phyloP scores from a whole-genome alignment of 2,113 vertebrate species.

The Syngnathus floridae region DNA sequence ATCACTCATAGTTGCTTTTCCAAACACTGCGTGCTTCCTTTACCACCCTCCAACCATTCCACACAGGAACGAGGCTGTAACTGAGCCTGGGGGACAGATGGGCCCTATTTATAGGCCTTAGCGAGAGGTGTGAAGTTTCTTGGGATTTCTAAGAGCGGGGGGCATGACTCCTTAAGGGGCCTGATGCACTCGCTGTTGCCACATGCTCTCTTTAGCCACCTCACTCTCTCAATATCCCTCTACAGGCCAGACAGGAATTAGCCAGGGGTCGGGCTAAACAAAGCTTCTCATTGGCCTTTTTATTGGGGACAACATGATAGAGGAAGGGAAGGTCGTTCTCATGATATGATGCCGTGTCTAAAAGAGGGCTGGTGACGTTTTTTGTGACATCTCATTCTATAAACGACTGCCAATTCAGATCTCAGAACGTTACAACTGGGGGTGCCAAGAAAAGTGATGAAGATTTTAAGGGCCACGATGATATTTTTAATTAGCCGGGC shows the following conservation, averaged over 20 bases:
- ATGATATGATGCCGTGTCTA: constrained; percentile 11
- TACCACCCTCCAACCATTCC: constrained; percentile 46
- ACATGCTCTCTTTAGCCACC: constrained; percentile 27
- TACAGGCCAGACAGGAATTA: constrained; percentile 50
- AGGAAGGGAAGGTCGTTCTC: constrained; percentile 22
- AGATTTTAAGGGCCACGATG: background rate
- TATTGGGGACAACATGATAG: constrained; percentile 38
- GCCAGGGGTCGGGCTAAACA: constrained; percentile 59
- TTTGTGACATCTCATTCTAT: background rate
- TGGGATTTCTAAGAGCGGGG: constrained; percentile 65
- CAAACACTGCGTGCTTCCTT: constrained; percentile 43
- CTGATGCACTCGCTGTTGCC: constrained; percentile 47
- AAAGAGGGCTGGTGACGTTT: constrained; percentile 12
- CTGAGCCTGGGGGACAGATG: constrained; percentile 73
- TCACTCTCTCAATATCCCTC: constrained; percentile 37
- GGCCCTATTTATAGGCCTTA: constrained; percentile 69
- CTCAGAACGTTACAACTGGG: background rate
- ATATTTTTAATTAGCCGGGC: background rate
- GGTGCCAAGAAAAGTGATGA: background rate
- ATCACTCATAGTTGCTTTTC: constrained; percentile 8
- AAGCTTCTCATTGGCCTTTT: constrained; percentile 53
- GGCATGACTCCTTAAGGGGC: constrained; percentile 69
- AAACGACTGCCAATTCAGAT: constrained; percentile 1
- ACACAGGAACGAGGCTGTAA: constrained; percentile 72
- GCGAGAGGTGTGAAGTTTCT: constrained; percentile 75